phyloP scores from a whole-genome alignment of 2,797 vertebrate species.

The Silurus aristotelis region DNA sequence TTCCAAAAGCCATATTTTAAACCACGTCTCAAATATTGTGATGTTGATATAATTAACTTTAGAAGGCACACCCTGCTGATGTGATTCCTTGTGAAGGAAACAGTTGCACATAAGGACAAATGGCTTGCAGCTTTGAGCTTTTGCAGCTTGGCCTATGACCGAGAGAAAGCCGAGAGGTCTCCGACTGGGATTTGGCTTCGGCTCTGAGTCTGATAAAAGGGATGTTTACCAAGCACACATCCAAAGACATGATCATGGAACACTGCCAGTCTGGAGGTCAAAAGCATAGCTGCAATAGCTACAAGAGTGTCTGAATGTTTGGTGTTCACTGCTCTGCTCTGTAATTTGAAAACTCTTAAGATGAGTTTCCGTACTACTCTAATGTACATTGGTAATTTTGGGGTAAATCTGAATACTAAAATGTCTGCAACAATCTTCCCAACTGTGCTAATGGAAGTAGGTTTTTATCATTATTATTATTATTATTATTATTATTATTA shows the following conservation, averaged over 20 bases:
- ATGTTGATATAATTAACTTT: background rate
- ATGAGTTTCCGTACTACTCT: background rate
- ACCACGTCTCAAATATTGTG: background rate
- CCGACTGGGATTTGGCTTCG: constrained; percentile 5
- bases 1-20: background rate
- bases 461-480: background rate
- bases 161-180: constrained; percentile 17
- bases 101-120: constrained; percentile 14
- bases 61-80: constrained; percentile 1
- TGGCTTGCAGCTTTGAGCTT: constrained; percentile 17
- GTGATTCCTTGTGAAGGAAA: constrained; percentile 13
- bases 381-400: background rate
- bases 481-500: background rate
- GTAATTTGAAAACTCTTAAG: no score
- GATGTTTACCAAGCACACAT: constrained; percentile 30
- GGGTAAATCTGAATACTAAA: background rate
- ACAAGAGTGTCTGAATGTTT: background rate
- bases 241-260: constrained; percentile 12
- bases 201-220: constrained; percentile 5
- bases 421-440: background rate
- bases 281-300: background rate
- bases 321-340: background rate
- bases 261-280: constrained; percentile 11
- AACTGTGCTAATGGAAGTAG: background rate
- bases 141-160: constrained; percentile 1